Percentiles rank a stretch among this genome's conserved stretches.
phyloP scores from a whole-genome alignment of 2,113 vertebrate genomes.

The Anser brachyrhynchus region DNA sequence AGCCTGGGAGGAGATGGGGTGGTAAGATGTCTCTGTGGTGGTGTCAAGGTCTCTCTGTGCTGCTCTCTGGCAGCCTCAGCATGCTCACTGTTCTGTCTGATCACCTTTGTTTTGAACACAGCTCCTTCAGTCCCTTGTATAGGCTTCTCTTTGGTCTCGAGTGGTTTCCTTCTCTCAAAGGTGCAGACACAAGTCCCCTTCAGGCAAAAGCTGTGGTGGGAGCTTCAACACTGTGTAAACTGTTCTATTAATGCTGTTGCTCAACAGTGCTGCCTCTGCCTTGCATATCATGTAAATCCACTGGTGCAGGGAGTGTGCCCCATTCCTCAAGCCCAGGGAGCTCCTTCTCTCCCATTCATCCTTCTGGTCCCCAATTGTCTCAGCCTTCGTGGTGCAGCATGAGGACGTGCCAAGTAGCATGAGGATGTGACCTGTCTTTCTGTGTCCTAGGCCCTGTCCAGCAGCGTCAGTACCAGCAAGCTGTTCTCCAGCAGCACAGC shows the following conservation, averaged over 20 bases:
- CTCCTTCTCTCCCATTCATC: neutral
- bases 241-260: neutral
- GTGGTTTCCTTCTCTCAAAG: neutral
- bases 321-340: neutral
- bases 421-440: fast-evolving
- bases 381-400: fast-evolving
- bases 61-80: neutral
- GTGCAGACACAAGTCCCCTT: neutral
- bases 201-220: neutral
- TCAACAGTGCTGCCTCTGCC: neutral
- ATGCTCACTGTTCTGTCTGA: neutral
- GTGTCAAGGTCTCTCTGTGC: neutral
- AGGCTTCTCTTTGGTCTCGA: neutral
- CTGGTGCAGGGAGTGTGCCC: neutral
- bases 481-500: constrained; percentile 98
- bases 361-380: neutral
- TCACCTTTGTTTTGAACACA: neutral
- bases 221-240: neutral
- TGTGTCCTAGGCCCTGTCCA: constrained; percentile 88
- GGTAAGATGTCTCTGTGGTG: fast-evolving
- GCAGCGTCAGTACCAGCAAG: constrained; percentile 97
- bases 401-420: fast-evolving
- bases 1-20: neutral
- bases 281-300: fast-evolving
- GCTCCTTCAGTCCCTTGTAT: fast-evolving